Conservation (phyloP, 2,113 vertebrate genomes). For the Xiphophorus maculatus region DNA sequence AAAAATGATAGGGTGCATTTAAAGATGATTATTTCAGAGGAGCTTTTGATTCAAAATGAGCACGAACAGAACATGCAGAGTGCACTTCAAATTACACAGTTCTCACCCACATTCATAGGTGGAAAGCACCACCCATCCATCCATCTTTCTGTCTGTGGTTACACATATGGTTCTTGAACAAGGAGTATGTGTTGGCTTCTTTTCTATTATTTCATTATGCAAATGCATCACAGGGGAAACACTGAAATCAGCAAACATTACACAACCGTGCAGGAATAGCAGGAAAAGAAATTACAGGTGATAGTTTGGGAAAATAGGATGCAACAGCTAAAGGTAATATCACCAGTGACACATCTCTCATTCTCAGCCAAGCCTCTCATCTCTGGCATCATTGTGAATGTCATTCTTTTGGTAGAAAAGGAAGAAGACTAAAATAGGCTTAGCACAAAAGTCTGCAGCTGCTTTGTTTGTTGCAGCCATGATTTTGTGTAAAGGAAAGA, state of each 20-base stretch:
- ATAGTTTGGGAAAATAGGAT: slow-evolving; percentile 35
- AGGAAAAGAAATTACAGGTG: slow-evolving; percentile 38
- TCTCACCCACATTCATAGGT: slow-evolving; percentile 56
- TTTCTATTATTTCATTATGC: slow-evolving; percentile 52
- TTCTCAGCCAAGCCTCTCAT: slow-evolving; percentile 37
- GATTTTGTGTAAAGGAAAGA: slow-evolving; percentile 24
- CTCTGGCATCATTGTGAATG: slow-evolving; percentile 30
- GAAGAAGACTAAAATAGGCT: slow-evolving; percentile 27
- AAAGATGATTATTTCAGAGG: slow-evolving; percentile 1
- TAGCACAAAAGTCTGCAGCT: slow-evolving; percentile 19
- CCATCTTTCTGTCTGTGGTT: background rate
- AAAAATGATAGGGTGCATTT: background rate
- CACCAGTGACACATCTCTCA: slow-evolving; percentile 34
- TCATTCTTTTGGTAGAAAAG: slow-evolving; percentile 23
- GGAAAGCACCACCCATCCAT: slow-evolving; percentile 20
- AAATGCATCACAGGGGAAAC: slow-evolving; percentile 28
- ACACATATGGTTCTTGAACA: slow-evolving; percentile 16
- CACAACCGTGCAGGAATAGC: slow-evolving; percentile 23
- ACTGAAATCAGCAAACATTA: slow-evolving; percentile 36
- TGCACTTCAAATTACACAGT: slow-evolving; percentile 34
- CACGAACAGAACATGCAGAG: slow-evolving; percentile 22
- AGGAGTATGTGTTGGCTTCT: slow-evolving; percentile 15
- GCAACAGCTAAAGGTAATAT: slow-evolving; percentile 33
- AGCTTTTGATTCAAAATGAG: slow-evolving; percentile 11
- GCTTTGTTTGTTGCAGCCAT: slow-evolving; percentile 17